Evolutionary conservation across 2,113 vertebrate species (phyloP).

Genomic region (Platanista minor): DNA sequence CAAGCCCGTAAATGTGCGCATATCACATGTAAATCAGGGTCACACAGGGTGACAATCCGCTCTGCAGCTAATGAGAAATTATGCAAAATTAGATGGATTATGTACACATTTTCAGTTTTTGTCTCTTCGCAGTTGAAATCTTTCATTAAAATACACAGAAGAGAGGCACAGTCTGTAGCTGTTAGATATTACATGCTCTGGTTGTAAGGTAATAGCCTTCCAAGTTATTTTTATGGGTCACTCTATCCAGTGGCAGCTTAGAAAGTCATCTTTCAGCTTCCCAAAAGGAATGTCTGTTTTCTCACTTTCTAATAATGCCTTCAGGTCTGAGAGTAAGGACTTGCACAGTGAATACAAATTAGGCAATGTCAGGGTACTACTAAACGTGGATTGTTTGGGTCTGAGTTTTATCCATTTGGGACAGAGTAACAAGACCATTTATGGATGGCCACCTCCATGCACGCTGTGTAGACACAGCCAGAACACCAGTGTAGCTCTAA

Average conservation of each 20-base stretch:
- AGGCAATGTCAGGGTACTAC: conserved; percentile 52
- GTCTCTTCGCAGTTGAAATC: conserved; percentile 67
- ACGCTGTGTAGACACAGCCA: not conserved
- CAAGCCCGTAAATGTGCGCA: not conserved
- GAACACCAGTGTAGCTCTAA: not conserved
- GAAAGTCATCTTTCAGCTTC: conserved; percentile 71
- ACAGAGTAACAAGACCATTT: not conserved
- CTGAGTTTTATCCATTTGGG: not conserved
- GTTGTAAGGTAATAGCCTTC: conserved; percentile 65
- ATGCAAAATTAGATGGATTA: conserved; percentile 71
- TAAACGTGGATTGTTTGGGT: not conserved
- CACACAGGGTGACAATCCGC: conserved; percentile 69
- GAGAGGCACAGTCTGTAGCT: conserved; percentile 16
- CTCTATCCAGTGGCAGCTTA: conserved; percentile 66
- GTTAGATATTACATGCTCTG: conserved; percentile 59
- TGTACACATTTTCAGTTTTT: conserved; percentile 69
- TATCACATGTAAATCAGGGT: conserved; percentile 65
- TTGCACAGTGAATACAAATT: conserved; percentile 71
- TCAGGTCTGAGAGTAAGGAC: conserved; percentile 73
- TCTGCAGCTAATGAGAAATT: conserved; percentile 64
- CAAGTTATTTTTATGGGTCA: conserved; percentile 76
- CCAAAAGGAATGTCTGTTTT: conserved; percentile 79
- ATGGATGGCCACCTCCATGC: not conserved
- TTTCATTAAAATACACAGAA: conserved; percentile 74
- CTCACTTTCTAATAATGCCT: conserved; percentile 81